Base-by-base conservation (phyloP, 1,140 invertebrate genomes). In the Dolichoris vasculosae region DNA sequence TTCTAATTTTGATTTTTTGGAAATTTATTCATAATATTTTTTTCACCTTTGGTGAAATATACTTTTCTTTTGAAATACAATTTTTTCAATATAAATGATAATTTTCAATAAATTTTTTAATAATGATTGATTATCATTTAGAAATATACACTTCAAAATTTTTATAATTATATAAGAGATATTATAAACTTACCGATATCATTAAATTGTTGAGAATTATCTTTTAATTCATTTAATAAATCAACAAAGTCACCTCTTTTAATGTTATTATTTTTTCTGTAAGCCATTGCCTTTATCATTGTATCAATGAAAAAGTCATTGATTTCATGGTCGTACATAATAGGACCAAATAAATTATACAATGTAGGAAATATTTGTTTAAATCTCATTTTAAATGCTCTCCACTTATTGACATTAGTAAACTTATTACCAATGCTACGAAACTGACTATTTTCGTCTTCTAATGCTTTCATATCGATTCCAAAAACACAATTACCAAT, bases 221-320 rank as follows among this genome's bases (percentile, higher is more conserved):
- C 63, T 78, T 89, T 89, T 30, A 92, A 38, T 15, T 90, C 83
- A 30, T 95, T 89, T 67, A 95, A 71, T 3, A 95, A 82, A 85
- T 95, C 93, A 35, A 95, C 85, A 83, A 95, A 94, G 88, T 95
- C 95, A 75, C 93, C 90, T 23, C 92, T 88, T 0, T 87, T 89
- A 0, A 93, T 87, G 1, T 91, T 91, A 38, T 93, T 92, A 23
- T 90, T 85, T 86, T 94, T 91, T 4, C 95, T 89, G 82, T 94
- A 92, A 23, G 92, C 86, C 23, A 94, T 89, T 2, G 93, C 93
- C 11, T 94, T 90, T 23, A 88, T 88, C 13, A 94, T 89, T 0
- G 93, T 87, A 0, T 88, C 88, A 0, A 92, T 87, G 85, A 95
- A 94, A 87, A 95, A 95, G 0, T 90, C 84, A 55, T 91, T 89